These are phyloP conservation scores for Lordiphosa mommai DNA, from an alignment of 1,140 invertebrate genomes.

Conservation along the genomic window DNA sequence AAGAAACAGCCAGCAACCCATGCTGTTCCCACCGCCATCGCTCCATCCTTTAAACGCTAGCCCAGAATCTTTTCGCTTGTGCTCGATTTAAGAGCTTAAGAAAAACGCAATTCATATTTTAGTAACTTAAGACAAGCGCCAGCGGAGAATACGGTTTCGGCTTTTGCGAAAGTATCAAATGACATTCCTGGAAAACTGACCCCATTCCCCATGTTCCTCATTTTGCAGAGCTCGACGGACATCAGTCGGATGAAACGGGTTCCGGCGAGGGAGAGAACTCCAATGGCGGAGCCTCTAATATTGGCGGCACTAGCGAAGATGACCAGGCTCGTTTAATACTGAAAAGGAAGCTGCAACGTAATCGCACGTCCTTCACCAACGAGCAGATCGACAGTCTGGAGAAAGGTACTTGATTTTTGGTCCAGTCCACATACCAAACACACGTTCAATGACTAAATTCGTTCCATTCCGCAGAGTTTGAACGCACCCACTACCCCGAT, in stretches of 20 bases:
- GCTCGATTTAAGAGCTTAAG: background rate
- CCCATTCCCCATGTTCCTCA: constrained; percentile 5
- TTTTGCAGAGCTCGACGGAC: constrained; percentile 82
- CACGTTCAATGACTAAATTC: background rate
- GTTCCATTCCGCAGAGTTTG: constrained; percentile 85
- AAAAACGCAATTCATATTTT: background rate
- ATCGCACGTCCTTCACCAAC: constrained; percentile 99
- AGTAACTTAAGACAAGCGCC: constrained; percentile 1
- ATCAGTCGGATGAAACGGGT: constrained; percentile 87
- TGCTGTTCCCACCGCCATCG: too few relatives aligned
- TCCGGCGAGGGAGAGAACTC: constrained; percentile 88
- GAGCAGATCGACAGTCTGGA: constrained; percentile 99
- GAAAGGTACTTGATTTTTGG: constrained; percentile 86
- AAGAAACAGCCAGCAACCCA: too few relatives aligned
- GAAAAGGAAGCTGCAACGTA: constrained; percentile 98
- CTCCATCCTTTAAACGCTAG: too few relatives aligned
- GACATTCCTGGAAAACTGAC: constrained; percentile 7
- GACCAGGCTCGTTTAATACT: constrained; percentile 92
- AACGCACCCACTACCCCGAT: constrained; percentile 89
- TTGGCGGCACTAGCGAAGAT: constrained; percentile 88
- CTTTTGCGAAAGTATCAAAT: constrained; percentile 7
- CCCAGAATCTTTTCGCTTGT: background rate
- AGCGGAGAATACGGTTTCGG: constrained; percentile 1
- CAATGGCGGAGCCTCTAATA: constrained; percentile 86
- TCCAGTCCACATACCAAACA: background rate